Evolutionary conservation across 1,140 invertebrate genomes (phyloP).

Genomic region (Epicauta chinensis): DNA sequence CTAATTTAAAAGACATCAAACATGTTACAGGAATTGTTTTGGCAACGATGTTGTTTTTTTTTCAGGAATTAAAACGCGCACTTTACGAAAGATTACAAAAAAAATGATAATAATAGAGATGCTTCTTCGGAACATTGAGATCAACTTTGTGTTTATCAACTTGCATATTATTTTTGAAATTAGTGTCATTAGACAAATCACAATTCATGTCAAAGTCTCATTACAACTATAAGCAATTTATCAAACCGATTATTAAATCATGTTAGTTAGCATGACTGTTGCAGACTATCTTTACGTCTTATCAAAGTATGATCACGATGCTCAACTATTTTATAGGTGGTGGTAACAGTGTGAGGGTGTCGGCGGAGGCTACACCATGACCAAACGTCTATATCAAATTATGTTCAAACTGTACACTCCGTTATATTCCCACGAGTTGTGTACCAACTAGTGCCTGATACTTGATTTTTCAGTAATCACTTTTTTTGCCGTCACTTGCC

Average conservation of each 20-base stretch:
- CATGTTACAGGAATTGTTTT: too few species aligned
- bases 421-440: constrained; percentile 9
- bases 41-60: too few species aligned
- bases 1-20: too few species aligned
- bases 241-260: constrained; percentile 14
- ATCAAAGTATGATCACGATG: not conserved
- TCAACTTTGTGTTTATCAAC: too few species aligned
- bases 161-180: too few species aligned
- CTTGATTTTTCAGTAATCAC: not conserved
- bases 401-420: constrained; percentile 2
- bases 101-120: too few species aligned
- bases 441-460: constrained; percentile 22
- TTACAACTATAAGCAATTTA: constrained; percentile 10
- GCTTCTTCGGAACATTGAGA: too few species aligned
- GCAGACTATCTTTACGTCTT: constrained; percentile 1
- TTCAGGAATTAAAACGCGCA: too few species aligned
- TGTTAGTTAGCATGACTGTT: constrained; percentile 11
- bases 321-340: not conserved
- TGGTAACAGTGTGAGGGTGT: not conserved
- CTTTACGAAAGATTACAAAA: too few species aligned
- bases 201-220: constrained; percentile 10
- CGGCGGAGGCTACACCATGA: not conserved
- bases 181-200: constrained; percentile 1
- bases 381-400: constrained; percentile 7
- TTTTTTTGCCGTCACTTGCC: too few species aligned